A percentile compares a stretch with the other conserved stretches of the same genome.
Evolutionary conservation across 2,797 vertebrate genomes (phyloP).

Genomic region (Cryptoprocta ferox): DNA sequence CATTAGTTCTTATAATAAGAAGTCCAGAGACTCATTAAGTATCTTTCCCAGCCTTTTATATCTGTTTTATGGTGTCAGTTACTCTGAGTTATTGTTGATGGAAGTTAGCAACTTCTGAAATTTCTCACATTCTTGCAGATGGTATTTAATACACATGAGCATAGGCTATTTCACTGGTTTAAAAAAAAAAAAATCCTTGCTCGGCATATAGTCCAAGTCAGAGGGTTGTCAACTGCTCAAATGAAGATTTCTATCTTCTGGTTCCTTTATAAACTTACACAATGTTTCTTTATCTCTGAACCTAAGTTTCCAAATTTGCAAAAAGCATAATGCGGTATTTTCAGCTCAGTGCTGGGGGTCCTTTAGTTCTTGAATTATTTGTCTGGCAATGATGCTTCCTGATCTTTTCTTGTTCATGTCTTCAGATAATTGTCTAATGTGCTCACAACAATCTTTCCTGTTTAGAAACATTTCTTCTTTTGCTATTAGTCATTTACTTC

Average conservation of each 20-base stretch:
- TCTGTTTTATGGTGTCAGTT: background rate
- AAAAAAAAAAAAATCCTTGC: background rate
- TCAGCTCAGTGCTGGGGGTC: background rate
- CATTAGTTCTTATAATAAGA: background rate
- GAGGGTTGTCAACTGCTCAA: background rate
- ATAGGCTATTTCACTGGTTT: background rate
- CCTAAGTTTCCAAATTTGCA: background rate
- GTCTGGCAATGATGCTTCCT: background rate
- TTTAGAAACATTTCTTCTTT: background rate
- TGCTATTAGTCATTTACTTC: background rate
- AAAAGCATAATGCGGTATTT: background rate
- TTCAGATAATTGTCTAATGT: background rate
- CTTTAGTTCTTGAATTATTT: background rate
- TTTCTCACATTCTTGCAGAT: background rate
- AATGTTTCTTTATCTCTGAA: background rate
- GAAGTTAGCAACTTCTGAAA: background rate
- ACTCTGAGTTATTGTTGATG: background rate
- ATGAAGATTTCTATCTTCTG: constrained; percentile 7
- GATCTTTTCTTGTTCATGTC: background rate
- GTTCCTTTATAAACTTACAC: background rate
- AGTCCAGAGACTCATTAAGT: background rate
- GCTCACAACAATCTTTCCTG: background rate
- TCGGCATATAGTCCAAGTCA: background rate
- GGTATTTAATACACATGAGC: background rate
- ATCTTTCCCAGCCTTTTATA: background rate